Evolutionary conservation across 2,888 invertebrate genomes (phyloP).

Genomic region (Druceiella hillmani): DNA sequence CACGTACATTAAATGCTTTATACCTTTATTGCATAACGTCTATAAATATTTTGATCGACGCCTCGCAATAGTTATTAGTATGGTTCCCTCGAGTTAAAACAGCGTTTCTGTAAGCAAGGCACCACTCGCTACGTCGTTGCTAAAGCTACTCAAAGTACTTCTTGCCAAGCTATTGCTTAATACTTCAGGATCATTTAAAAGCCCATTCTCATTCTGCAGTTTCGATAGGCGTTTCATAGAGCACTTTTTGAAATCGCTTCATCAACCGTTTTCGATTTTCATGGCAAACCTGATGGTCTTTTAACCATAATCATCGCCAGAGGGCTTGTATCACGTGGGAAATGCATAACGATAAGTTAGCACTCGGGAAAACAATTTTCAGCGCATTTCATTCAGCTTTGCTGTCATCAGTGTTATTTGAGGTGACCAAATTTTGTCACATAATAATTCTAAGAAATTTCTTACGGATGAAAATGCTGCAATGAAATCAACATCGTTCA

Average conservation of each 20-base stretch:
- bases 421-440: background rate
- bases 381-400: background rate
- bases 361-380: background rate
- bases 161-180: background rate
- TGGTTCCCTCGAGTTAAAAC: constrained; percentile 1
- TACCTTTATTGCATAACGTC: background rate
- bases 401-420: background rate
- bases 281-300: background rate
- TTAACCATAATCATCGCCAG: background rate
- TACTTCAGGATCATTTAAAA: too few species aligned
- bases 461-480: background rate
- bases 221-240: too few species aligned
- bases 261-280: background rate
- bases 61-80: background rate
- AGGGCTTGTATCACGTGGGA: background rate
- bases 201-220: too few species aligned
- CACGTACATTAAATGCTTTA: too few species aligned
- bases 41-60: background rate
- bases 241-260: too few species aligned
- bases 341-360: background rate
- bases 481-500: background rate
- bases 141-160: too few species aligned
- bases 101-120: background rate
- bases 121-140: background rate
- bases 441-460: background rate